Conservation (phyloP, 2,797 vertebrate species). For the Rhinella marina region DNA sequence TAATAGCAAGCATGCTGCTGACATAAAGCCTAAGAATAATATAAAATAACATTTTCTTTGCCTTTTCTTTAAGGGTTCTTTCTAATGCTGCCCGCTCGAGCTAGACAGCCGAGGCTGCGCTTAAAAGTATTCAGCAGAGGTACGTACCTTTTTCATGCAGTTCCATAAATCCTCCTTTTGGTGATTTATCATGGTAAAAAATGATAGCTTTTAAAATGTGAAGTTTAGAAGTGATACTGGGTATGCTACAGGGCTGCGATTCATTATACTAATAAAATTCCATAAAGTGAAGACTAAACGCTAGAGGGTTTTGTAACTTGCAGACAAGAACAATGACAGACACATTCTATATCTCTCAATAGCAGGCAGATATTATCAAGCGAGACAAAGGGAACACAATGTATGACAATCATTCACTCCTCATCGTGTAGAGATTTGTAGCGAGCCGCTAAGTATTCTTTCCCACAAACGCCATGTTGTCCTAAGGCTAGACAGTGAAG, state of each 20-base stretch:
- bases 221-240: constrained; percentile 79
- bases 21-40: neutral
- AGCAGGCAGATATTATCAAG: constrained; percentile 81
- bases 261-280: constrained; percentile 85
- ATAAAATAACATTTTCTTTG: neutral
- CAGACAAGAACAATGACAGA: constrained; percentile 75
- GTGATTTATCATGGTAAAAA: constrained; percentile 81
- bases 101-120: constrained; percentile 36
- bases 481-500: constrained; percentile 82
- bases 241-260: constrained; percentile 82
- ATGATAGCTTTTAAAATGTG: constrained; percentile 80
- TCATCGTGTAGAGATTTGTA: constrained; percentile 84
- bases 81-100: neutral
- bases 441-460: constrained; percentile 79
- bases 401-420: constrained; percentile 88
- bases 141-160: constrained; percentile 58
- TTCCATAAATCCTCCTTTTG: constrained; percentile 63
- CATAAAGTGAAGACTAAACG: constrained; percentile 75
- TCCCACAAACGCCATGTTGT: constrained; percentile 84
- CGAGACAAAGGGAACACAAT: constrained; percentile 82
- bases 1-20: neutral
- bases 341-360: constrained; percentile 76
- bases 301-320: constrained; percentile 73
- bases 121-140: constrained; percentile 52
- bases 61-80: neutral